Conservation (phyloP, 2,797 vertebrate species). For the Urosaurus nigricauda region DNA sequence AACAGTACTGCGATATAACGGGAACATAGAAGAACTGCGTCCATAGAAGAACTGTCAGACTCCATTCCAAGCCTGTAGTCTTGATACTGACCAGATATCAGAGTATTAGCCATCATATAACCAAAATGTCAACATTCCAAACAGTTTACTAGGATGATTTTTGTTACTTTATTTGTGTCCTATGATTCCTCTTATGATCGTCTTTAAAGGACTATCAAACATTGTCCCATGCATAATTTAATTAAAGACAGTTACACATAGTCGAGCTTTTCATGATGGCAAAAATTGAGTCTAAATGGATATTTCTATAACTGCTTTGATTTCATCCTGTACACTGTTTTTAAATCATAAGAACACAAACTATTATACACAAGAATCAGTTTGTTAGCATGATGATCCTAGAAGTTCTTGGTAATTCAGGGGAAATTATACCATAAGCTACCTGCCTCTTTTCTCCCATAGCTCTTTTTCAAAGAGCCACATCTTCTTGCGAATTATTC, state of each 20-base stretch:
- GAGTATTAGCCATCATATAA: background rate
- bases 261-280: fast-evolving
- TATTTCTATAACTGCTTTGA: background rate
- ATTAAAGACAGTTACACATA: too few relatives aligned
- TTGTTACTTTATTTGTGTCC: background rate
- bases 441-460: too few relatives aligned
- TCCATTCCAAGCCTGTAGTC: background rate
- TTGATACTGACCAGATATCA: background rate
- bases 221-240: background rate
- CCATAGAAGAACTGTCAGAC: background rate
- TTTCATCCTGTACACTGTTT: fast-evolving
- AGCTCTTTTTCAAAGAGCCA: too few relatives aligned
- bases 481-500: background rate
- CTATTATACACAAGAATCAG: too few relatives aligned
- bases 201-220: background rate
- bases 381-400: too few relatives aligned
- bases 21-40: background rate
- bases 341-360: background rate
- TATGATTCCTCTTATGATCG: background rate
- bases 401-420: too few relatives aligned
- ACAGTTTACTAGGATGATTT: background rate
- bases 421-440: too few relatives aligned
- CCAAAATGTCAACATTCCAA: background rate
- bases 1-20: background rate
- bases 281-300: fast-evolving